These are phyloP conservation scores for Koerneria pararmatus DNA, from an alignment of 2,888 invertebrate species.

Conservation along the genomic window DNA sequence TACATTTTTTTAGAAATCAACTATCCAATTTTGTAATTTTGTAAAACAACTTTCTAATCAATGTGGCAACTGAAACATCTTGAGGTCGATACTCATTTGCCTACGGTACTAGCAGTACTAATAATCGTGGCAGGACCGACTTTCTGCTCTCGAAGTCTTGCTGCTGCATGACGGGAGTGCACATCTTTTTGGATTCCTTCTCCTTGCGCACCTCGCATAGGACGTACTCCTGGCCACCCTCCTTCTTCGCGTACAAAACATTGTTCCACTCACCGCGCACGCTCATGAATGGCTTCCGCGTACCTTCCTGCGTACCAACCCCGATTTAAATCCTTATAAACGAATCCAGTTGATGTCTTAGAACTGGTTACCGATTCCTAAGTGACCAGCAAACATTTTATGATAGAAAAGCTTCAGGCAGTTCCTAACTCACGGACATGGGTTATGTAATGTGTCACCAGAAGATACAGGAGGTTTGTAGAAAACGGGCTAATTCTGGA, in stretches of 20 bases:
- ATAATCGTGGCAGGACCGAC: constrained; percentile 18
- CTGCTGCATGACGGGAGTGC: constrained; percentile 52
- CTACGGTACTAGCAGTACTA: no score
- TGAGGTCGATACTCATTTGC: no score
- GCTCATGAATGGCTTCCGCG: constrained; percentile 51
- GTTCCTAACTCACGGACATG: no score
- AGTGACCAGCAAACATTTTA: no score
- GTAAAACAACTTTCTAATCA: neutral
- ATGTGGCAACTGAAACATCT: neutral
- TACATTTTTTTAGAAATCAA: no score
- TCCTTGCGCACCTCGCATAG: constrained; percentile 62
- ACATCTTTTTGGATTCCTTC: constrained; percentile 64
- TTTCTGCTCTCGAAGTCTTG: constrained; percentile 51
- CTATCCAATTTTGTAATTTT: neutral
- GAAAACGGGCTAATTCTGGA: no score
- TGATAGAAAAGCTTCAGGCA: no score
- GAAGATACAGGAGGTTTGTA: no score
- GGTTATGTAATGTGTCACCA: no score
- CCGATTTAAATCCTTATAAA: no score
- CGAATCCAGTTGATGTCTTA: no score
- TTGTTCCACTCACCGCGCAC: constrained; percentile 89
- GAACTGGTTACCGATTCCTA: no score
- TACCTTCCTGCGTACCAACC: constrained; percentile 37
- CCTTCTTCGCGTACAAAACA: constrained; percentile 81
- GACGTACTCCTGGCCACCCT: constrained; percentile 50